Evolutionary conservation across 2,113 vertebrate species (phyloP), one percentile per base, ranked within the genome.

Genomic region (Calidris pugnax): DNA sequence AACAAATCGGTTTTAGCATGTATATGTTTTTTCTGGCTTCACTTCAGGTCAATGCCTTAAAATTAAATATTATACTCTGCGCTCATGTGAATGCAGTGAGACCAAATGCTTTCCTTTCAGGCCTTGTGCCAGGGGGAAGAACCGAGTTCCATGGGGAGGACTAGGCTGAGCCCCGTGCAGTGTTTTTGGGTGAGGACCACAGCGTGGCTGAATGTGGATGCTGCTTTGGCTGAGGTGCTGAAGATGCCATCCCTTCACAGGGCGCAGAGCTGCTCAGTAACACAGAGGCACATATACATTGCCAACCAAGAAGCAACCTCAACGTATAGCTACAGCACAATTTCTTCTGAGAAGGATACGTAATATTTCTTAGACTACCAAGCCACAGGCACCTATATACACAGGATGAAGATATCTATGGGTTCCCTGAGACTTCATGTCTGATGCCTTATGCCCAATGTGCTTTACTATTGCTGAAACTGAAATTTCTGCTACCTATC

Each of bases 241-340:
- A 20, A 60, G 50, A 68, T 18, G 55, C 23, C 11, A 30, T 5
- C 12, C 60, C 62, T 50, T 74, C 47, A 14, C 51, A 15, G 68
- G 45, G 19, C 1, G 3, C 32, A 19, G 3, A 2, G 43, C 55
- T 72, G 35, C 75, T 68, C 55, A 55, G 62, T 45, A 53, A 22
- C 2, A 0, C 2, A 0, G 39, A 39, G 33, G 67, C 35, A 47
- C 4, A 2, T 2, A 48, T 14, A 10, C 15, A 33, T 17, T n/a
- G 47, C 33, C 62, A 47, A 1, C 0, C 7, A 22, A 76, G 56
- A 33, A n/a, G 35, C 32, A 79, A 28, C 26, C 47, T 80, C 51
- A 37, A 10, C 9, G 15, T 8, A 33, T 2, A 56, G 22, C 10
- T 64, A 39, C 68, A 74, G 22, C 62, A 74, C 13, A n/a, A 33